These are phyloP conservation scores for Lasioglossum villosulum DNA, from an alignment of 2,888 invertebrate genomes.

Conservation along the genomic window DNA sequence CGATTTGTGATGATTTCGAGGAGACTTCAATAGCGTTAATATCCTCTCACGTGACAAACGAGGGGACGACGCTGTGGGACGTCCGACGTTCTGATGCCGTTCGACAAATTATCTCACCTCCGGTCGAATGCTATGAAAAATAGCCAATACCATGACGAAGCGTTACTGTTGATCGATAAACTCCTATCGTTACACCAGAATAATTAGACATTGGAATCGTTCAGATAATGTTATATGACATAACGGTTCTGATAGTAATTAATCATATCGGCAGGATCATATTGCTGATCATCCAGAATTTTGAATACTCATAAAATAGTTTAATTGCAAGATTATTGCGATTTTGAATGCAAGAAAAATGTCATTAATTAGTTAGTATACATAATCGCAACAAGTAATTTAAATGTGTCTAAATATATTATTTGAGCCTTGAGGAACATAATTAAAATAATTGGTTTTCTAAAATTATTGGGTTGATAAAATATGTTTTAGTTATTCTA, in stretches of 20 bases:
- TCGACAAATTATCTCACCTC: slow-evolving; percentile 73
- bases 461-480: background rate
- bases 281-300: background rate
- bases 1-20: slow-evolving; percentile 73
- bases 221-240: background rate
- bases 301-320: background rate
- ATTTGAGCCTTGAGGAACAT: background rate
- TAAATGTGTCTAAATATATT: background rate
- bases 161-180: slow-evolving; percentile 52
- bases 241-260: background rate
- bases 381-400: background rate
- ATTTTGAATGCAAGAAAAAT: background rate
- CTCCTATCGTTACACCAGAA: slow-evolving; percentile 23
- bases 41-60: slow-evolving; percentile 79
- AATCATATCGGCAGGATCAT: background rate
- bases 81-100: slow-evolving; percentile 71
- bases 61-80: slow-evolving; percentile 71
- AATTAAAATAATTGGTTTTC: background rate
- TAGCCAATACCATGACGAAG: slow-evolving; percentile 67
- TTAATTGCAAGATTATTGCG: background rate
- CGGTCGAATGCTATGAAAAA: slow-evolving; percentile 69
- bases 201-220: slow-evolving; percentile 47
- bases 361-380: background rate
- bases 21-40: slow-evolving; percentile 77
- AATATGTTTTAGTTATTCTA: background rate